Evolutionary conservation across 2,797 vertebrate genomes (phyloP).

Genomic region (Darevskia nairensis): DNA sequence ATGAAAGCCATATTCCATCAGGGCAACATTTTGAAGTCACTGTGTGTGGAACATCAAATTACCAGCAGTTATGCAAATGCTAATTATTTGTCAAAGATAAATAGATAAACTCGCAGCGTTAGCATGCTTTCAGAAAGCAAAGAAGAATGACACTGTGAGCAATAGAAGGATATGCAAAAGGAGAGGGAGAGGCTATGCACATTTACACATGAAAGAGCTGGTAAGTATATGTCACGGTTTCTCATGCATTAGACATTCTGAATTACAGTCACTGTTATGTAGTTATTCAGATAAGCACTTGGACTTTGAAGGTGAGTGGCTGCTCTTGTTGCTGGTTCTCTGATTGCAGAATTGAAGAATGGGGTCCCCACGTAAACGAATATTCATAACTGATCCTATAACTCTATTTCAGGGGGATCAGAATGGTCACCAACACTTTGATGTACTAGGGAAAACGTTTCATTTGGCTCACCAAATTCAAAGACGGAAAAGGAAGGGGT

Average conservation of each 20-base stretch:
- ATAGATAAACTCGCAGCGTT: constrained; percentile 10
- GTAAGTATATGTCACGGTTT: constrained; percentile 24
- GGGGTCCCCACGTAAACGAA: neutral
- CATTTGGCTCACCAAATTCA: neutral
- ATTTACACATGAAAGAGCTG: constrained; percentile 27
- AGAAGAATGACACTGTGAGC: constrained; percentile 30
- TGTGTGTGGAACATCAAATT: constrained; percentile 47
- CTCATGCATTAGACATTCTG: constrained; percentile 33
- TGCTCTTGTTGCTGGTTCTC: constrained; percentile 17
- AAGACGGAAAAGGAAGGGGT: neutral
- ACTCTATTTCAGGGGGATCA: neutral
- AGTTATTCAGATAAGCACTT: constrained; percentile 37
- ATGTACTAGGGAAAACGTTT: neutral
- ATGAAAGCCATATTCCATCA: constrained; percentile 25
- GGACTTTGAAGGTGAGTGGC: constrained; percentile 38
- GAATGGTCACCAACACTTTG: neutral
- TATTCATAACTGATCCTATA: neutral
- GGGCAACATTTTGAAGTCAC: constrained; percentile 42
- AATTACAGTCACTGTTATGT: constrained; percentile 27
- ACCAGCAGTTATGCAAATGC: constrained; percentile 19
- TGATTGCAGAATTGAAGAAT: constrained; percentile 17
- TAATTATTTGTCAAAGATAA: constrained; percentile 51
- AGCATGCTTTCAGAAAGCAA: constrained; percentile 36
- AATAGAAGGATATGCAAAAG: constrained; percentile 11
- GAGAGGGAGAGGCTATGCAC: neutral